A percentile compares a stretch with the other conserved stretches of the same genome.
Conservation (phyloP, 2,888 invertebrate species). For the Clepsis dumicolana region DNA sequence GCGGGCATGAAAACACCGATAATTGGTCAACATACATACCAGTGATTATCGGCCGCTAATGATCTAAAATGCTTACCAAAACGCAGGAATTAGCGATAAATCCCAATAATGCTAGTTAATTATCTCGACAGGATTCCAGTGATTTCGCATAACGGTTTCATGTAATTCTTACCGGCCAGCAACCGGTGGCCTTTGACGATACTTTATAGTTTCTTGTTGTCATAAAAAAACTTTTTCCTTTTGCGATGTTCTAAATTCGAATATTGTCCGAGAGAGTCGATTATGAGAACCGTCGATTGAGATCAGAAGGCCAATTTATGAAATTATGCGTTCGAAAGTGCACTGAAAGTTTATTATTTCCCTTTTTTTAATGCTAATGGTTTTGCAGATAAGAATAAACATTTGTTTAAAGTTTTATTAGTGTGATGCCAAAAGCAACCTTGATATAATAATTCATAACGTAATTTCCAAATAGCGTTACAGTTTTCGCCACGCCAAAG, state of each 20-base stretch:
- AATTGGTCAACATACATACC: constrained; percentile 23
- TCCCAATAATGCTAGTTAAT: constrained; percentile 33
- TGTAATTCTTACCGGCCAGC: constrained; percentile 25
- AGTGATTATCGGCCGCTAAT: constrained; percentile 37
- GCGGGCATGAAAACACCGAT: neutral
- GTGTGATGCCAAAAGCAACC: constrained; percentile 7
- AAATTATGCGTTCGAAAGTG: neutral
- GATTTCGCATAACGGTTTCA: constrained; percentile 44
- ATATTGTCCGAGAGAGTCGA: constrained; percentile 4
- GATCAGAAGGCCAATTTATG: constrained; percentile 5
- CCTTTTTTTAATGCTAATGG: too few relatives aligned
- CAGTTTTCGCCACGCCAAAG: constrained; percentile 26
- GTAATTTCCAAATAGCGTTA: constrained; percentile 26
- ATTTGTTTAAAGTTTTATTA: neutral
- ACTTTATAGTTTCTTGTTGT: constrained; percentile 25
- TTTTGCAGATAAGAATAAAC: too few relatives aligned
- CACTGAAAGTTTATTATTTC: neutral
- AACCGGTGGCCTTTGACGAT: constrained; percentile 13
- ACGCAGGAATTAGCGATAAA: constrained; percentile 31
- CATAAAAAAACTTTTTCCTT: constrained; percentile 25
- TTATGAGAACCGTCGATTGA: constrained; percentile 8
- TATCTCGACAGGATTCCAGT: constrained; percentile 42
- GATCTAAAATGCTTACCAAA: constrained; percentile 36
- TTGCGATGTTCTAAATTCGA: constrained; percentile 25
- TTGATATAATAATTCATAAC: constrained; percentile 30